A percentile compares a stretch with the other conserved stretches of the same genome.
phyloP scores from a whole-genome alignment of 2,113 vertebrate species.

The Natator depressus region DNA sequence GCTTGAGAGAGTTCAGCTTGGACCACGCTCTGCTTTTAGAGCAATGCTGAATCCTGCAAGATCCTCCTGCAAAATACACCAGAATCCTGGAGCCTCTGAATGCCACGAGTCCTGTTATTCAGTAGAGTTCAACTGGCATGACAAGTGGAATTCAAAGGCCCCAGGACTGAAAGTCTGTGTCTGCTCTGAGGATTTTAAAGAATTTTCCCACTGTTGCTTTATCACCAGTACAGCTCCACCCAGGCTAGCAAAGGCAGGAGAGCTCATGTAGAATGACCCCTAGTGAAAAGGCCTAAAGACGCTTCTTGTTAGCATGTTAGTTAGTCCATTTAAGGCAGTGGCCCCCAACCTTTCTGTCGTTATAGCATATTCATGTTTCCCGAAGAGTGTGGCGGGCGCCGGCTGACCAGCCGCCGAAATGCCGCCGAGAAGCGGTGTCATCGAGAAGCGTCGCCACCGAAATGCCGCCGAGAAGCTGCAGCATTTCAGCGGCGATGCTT shows the following conservation, averaged over 20 bases:
- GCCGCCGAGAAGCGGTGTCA: no score
- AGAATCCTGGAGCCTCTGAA: neutral
- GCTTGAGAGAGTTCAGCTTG: no score
- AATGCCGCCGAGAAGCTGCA: no score
- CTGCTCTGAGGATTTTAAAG: neutral
- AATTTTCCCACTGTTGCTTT: neutral
- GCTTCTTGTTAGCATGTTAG: neutral
- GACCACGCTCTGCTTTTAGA: neutral
- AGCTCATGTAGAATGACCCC: neutral
- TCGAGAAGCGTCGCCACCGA: no score
- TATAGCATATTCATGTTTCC: no score
- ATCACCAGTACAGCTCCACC: accelerated
- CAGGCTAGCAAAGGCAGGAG: neutral
- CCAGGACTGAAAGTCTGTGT: neutral
- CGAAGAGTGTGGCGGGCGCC: no score
- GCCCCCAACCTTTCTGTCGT: no score
- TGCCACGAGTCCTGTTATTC: neutral
- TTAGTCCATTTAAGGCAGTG: neutral
- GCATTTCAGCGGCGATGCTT: no score
- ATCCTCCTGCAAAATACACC: accelerated
- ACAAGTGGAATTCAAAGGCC: neutral
- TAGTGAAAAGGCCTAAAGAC: neutral
- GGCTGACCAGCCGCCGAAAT: no score
- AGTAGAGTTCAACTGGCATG: neutral
- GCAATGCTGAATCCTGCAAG: neutral